Evolutionary conservation across 1,140 invertebrate genomes (phyloP), one percentile per base, ranked within the genome.

Genomic region (Drosophila fuyamai): DNA sequence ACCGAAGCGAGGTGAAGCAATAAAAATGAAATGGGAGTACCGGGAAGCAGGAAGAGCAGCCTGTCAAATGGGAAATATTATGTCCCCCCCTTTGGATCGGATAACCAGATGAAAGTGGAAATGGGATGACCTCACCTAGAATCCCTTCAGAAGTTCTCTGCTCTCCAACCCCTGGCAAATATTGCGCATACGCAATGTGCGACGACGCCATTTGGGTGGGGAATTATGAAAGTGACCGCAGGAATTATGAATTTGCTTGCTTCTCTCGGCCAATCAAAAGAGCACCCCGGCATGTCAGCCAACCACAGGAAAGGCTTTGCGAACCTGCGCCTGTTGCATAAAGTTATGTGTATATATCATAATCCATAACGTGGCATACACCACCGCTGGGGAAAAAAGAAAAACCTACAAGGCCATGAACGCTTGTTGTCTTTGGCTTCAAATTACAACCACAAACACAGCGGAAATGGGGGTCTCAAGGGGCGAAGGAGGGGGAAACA

Each of bases 361-460:
- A 91, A 91, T 88, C 89, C 80, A 90, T 90, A 90, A 90, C 18
- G 44, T 32, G 44, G 18, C 38, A n/a, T 23, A 40, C 54, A 35
- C 44, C 35, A 35, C n/a, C 41, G 13, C 2, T 0, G 27, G 9
- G 41, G 58, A 51, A 35, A 35, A 47, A 44, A 56, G 38, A 27
- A 36, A 58, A 47, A 54, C 59, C 47, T 43, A 18, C 51, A 18
- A 46, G 16, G 7, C 58, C 23, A 7, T n/a, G 29, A 32, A 8
- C 29, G 29, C 8, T 32, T 32, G 47, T 32, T 58, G 76, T 57
- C 62, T 46, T 56, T 67, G 60, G 59, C 83, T 72, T 68, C 76
- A 78, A 88, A 88, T 88, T 88, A 89, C 84, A 80, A 88, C 83
- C 83, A 83, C 83, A 88, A 76, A 81, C 76, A 88, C 47, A 79